phyloP scores from a whole-genome alignment of 2,113 vertebrate genomes.

The Silurus asotus region DNA sequence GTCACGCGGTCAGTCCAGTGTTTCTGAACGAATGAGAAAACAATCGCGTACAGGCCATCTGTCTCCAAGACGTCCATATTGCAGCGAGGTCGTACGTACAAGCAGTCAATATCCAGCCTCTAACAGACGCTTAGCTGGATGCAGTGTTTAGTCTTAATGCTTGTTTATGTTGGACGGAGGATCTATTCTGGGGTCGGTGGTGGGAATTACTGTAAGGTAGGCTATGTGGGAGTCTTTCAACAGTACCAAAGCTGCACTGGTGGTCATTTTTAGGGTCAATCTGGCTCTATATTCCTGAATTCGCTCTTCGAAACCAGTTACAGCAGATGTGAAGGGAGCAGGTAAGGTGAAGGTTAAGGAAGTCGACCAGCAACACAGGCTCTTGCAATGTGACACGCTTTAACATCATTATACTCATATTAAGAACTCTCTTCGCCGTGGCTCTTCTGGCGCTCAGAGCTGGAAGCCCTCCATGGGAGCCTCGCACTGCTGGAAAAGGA shows the following conservation, averaged over 20 bases:
- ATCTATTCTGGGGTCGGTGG: neutral
- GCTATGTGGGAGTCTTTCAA: constrained; percentile 11
- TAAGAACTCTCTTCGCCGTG: constrained; percentile 58
- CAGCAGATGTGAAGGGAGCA: constrained; percentile 59
- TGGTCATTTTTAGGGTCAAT: constrained; percentile 20
- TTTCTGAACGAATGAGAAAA: constrained; percentile 44
- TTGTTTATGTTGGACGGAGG: neutral
- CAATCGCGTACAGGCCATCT: constrained; percentile 6
- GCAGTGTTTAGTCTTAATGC: constrained; percentile 45
- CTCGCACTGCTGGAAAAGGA: constrained; percentile 97
- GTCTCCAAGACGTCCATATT: constrained; percentile 63
- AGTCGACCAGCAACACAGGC: constrained; percentile 64
- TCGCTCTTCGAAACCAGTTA: constrained; percentile 63
- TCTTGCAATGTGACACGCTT: constrained; percentile 60
- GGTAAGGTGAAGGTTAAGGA: constrained; percentile 15
- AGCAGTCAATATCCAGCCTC: constrained; percentile 58
- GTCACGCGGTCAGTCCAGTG: constrained; percentile 73
- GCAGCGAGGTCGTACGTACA: constrained; percentile 63
- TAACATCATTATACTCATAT: constrained; percentile 60
- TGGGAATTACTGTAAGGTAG: constrained; percentile 39
- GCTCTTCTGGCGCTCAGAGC: constrained; percentile 79
- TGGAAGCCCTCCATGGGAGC: constrained; percentile 98
- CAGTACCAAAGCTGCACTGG: constrained; percentile 12
- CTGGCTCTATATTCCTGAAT: neutral
- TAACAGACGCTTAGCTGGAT: constrained; percentile 39